Conservation (phyloP, 2,888 invertebrate species). For the Papilio elwesi region DNA sequence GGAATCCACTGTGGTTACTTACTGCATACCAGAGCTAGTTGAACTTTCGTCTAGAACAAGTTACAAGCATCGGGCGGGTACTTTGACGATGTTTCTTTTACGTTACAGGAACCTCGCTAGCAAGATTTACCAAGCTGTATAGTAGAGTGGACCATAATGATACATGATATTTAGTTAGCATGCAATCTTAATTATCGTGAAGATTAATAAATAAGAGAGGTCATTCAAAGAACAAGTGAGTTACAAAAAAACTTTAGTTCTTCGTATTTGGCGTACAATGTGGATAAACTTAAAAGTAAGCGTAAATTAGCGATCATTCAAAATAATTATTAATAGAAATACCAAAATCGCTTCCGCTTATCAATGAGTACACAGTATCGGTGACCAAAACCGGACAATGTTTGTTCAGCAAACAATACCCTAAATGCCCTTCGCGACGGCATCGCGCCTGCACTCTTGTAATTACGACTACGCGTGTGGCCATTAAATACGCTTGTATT, state of each 20-base stretch:
- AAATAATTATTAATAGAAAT: background rate
- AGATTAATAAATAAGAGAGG: background rate
- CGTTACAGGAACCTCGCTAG: too few relatives aligned
- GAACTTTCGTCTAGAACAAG: conserved; percentile 31
- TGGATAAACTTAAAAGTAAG: too few relatives aligned
- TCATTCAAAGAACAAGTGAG: too few relatives aligned
- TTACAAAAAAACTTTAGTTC: too few relatives aligned
- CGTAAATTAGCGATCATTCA: background rate
- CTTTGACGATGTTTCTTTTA: background rate
- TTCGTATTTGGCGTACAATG: too few relatives aligned
- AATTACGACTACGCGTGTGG: conserved; percentile 53
- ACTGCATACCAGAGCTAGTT: conserved; percentile 53
- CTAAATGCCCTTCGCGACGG: conserved; percentile 47
- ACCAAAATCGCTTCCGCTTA: conserved; percentile 30
- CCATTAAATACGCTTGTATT: conserved; percentile 38
- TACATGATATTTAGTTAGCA: too few relatives aligned
- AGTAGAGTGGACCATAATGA: too few relatives aligned
- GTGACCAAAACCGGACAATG: conserved; percentile 42
- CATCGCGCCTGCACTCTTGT: conserved; percentile 45
- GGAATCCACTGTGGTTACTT: conserved; percentile 50
- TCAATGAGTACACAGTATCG: conserved; percentile 18
- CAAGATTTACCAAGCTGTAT: too few relatives aligned
- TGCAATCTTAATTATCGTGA: too few relatives aligned
- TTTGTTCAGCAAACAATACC: conserved; percentile 50
- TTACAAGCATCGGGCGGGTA: conserved; percentile 15